A percentile compares a stretch with the other conserved stretches of the same genome.
Conservation (phyloP, 2,113 vertebrate genomes). For the Ceyx margarethae region DNA sequence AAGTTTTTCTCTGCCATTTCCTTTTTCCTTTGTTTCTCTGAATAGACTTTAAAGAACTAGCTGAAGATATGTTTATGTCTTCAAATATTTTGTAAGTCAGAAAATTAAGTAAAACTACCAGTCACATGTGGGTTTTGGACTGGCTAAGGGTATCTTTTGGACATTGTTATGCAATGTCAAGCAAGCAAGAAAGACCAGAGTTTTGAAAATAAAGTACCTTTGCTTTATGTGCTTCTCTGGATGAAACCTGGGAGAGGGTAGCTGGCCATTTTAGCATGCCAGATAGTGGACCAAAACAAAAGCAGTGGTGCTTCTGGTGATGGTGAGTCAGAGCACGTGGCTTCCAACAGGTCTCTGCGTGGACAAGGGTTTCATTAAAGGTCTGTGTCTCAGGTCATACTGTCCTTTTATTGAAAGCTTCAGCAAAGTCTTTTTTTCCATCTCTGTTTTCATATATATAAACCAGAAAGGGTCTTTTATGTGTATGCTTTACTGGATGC, state of each 20-base stretch:
- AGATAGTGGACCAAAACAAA: neutral
- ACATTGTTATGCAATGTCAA: neutral
- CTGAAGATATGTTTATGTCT: neutral
- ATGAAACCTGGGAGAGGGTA: neutral
- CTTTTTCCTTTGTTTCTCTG: constrained; percentile 2
- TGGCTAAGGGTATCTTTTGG: neutral
- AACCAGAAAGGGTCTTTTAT: neutral
- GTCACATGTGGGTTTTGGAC: neutral
- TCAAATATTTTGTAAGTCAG: neutral
- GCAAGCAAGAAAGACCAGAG: neutral
- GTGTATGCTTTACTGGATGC: neutral
- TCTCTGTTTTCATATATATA: neutral
- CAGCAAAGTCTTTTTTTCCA: neutral
- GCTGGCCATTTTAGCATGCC: neutral
- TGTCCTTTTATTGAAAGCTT: neutral
- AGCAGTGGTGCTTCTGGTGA: fast-evolving
- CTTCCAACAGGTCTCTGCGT: neutral
- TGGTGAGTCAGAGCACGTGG: neutral
- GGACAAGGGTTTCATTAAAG: neutral
- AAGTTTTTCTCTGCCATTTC: neutral
- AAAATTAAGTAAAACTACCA: neutral
- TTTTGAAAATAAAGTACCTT: neutral
- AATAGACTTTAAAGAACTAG: neutral
- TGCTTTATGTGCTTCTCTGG: neutral
- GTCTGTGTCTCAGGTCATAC: neutral